These are phyloP conservation scores for Grapholita molesta DNA, from an alignment of 1,140 invertebrate species.

Conservation along the genomic window DNA sequence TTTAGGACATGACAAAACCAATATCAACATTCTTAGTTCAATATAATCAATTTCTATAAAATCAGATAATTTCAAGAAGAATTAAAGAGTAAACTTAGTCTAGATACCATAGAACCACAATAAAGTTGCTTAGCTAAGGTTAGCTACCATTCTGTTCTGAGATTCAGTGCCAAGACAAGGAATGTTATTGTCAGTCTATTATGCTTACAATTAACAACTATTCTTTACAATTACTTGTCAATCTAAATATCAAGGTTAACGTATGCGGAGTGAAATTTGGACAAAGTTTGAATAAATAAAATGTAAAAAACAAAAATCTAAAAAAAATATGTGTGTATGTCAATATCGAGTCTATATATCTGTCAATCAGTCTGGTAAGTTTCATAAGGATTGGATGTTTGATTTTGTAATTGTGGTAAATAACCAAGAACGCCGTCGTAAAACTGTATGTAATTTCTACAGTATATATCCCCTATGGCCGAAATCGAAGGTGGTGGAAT, in stretches of 20 bases:
- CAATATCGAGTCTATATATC: too few species aligned
- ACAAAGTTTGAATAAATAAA: too few species aligned
- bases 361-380: too few species aligned
- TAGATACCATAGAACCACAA: background rate
- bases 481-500: too few species aligned
- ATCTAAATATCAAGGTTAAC: background rate
- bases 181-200: constrained; percentile 8
- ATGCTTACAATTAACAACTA: background rate
- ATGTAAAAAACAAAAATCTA: too few species aligned
- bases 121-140: background rate
- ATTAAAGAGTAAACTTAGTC: background rate
- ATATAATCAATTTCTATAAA: background rate
- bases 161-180: background rate
- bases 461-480: too few species aligned
- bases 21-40: background rate
- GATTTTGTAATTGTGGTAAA: too few species aligned
- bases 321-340: too few species aligned
- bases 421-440: too few species aligned
- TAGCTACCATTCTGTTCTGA: background rate
- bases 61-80: background rate
- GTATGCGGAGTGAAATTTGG: too few species aligned
- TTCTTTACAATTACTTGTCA: background rate
- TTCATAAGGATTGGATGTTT: too few species aligned
- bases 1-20: background rate
- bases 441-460: too few species aligned